Conservation (phyloP, 2,113 vertebrate genomes). For the Carassius gibelio region DNA sequence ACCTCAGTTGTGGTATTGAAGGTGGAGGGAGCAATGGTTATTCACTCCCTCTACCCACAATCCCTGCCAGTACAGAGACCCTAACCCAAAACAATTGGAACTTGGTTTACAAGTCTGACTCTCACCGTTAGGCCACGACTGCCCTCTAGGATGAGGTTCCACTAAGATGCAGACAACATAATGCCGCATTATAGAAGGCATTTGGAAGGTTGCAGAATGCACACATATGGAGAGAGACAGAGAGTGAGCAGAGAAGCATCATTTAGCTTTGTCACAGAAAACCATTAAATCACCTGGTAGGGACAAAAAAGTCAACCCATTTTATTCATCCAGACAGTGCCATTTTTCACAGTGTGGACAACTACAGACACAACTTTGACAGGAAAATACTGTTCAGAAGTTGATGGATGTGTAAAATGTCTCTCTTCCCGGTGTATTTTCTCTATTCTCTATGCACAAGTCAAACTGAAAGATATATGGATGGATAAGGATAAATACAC, state of each 20-base stretch:
- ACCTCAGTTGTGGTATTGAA: too few relatives aligned
- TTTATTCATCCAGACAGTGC: conserved; percentile 6
- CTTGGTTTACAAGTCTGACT: too few relatives aligned
- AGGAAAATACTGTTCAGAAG: conserved; percentile 1
- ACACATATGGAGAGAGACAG: background rate
- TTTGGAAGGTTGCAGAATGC: background rate
- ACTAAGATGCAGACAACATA: background rate
- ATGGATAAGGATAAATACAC: background rate
- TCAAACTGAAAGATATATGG: background rate
- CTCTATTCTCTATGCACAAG: background rate
- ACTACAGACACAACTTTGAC: conserved; percentile 5
- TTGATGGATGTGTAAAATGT: conserved; percentile 12
- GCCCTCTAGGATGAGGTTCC: too few relatives aligned
- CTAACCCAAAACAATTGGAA: too few relatives aligned
- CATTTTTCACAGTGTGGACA: conserved; percentile 18
- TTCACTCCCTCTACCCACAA: too few relatives aligned
- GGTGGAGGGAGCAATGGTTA: too few relatives aligned
- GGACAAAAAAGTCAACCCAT: background rate
- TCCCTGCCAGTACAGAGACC: too few relatives aligned
- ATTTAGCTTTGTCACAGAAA: conserved; percentile 33
- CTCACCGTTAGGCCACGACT: too few relatives aligned
- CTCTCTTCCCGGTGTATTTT: background rate
- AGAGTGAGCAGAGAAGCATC: background rate
- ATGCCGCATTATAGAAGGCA: background rate
- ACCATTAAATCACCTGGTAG: conserved; percentile 16